Base-by-base conservation (phyloP, 2,797 vertebrate genomes). In the Anisognathus igniventris region DNA sequence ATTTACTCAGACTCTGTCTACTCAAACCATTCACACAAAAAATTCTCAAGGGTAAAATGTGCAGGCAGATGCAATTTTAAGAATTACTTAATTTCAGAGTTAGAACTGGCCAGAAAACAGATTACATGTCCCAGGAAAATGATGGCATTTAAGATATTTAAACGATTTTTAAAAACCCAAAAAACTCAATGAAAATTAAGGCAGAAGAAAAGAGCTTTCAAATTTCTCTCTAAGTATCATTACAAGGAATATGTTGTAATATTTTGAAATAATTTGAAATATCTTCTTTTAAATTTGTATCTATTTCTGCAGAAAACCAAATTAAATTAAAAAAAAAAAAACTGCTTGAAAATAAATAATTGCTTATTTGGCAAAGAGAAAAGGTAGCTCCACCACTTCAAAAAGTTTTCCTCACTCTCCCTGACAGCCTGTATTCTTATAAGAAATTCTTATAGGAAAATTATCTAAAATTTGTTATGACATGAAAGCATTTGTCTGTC, bases 141-240 rank as follows among this genome's bases (percentile, higher is more conserved):
- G 0, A 54, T 40, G n/a, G 27, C 11, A 54, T 72, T 92, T 50
- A 48, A 74, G 22, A 74, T 2, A 27, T 12, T 51, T 47, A 51
- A 62, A 50, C 23, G 12, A 30, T 27, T 44, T 65, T 22, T 11
- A 47, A 39, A 45, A 6, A 7, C 2, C 1, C 0, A 4, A 75
- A 35, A 37, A 30, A 16, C 0, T 24, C 21, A 77, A 7, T 45
- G 10, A 44, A 27, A 39, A 82, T 12, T n/a, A 25, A 64, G 10
- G 4, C 14, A 73, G 24, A 73, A 66, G 73, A 58, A 33, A 76
- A 20, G 10, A 68, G 2, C 10, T 67, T 85, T 88, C 17, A 42
- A 9, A 18, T 68, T 81, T 77, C 7, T 66, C 7, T 50, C 8
- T 39, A 85, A 62, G 17, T 66, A 60, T 56, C 7, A 37, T 28